phyloP scores from a whole-genome alignment of 2,888 invertebrate species.

The Dilophus febrilis region DNA sequence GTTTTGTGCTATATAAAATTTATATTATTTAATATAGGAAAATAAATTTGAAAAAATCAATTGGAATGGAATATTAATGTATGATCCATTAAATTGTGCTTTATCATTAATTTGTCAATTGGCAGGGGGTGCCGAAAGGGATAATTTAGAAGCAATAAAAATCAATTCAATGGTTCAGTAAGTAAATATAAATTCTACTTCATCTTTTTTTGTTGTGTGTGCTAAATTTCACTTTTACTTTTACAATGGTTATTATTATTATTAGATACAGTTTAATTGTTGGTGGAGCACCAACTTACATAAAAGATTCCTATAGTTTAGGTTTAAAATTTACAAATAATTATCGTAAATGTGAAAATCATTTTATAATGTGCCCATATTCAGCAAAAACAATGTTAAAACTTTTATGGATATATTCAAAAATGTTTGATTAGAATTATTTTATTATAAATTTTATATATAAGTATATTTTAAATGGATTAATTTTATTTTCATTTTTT shows the following conservation, averaged over 20 bases:
- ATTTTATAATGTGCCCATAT: conserved; percentile 28
- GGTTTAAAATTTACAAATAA: conserved; percentile 19
- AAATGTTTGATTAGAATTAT: neutral
- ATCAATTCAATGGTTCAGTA: conserved; percentile 21
- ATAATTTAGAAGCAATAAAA: conserved; percentile 20
- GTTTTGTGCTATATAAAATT: too few relatives aligned
- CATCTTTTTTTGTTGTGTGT: too few relatives aligned
- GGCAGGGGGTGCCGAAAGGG: conserved; percentile 23
- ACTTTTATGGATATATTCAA: conserved; percentile 15
- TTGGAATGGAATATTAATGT: conserved; percentile 24
- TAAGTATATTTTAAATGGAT: neutral
- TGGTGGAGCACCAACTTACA: conserved; percentile 20
- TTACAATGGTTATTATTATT: too few relatives aligned
- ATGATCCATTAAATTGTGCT: conserved; percentile 26
- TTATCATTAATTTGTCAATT: conserved; percentile 27
- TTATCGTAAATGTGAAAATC: conserved; percentile 20
- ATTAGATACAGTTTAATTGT: conserved; percentile 7
- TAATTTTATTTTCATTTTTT: neutral
- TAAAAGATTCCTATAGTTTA: conserved; percentile 23
- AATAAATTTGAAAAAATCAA: conserved; percentile 14
- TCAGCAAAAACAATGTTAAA: conserved; percentile 27
- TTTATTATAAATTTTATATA: too few relatives aligned
- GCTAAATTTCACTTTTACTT: too few relatives aligned
- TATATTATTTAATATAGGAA: too few relatives aligned
- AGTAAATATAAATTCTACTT: conserved; percentile 8